Percentiles rank a stretch among this genome's conserved stretches.
Conservation (phyloP, 1,140 invertebrate species). For the Nasonia giraulti region DNA sequence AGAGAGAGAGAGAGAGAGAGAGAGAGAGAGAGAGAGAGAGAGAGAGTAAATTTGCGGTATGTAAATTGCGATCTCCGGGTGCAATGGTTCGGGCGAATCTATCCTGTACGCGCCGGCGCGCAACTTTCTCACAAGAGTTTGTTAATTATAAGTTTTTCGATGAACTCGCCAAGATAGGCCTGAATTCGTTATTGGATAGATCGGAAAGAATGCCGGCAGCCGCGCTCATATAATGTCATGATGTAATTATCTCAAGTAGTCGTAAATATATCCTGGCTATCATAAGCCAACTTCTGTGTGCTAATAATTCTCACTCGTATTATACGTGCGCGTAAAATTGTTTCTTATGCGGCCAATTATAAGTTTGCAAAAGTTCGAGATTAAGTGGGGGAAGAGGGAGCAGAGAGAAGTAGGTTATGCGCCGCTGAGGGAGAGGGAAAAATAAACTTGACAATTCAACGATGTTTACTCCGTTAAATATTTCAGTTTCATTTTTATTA, state of each 20-base stretch:
- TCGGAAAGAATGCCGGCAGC: slow-evolving; percentile 13
- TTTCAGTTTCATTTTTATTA: no score
- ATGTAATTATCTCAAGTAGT: slow-evolving; percentile 40
- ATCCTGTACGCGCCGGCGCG: not conserved
- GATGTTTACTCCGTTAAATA: not conserved
- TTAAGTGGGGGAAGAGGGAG: not conserved
- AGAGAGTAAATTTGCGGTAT: slow-evolving; percentile 25
- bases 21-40: no score
- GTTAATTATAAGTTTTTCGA: slow-evolving; percentile 51
- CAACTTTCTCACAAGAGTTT: slow-evolving; percentile 45
- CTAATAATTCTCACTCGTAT: not conserved
- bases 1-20: no score
- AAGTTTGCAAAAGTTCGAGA: slow-evolving; percentile 18
- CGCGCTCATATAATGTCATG: slow-evolving; percentile 37
- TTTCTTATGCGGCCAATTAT: slow-evolving; percentile 31
- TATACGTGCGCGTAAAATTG: slow-evolving; percentile 2
- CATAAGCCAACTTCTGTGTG: not conserved
- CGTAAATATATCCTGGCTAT: slow-evolving; percentile 40
- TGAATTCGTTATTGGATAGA: slow-evolving; percentile 32
- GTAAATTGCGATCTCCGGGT: slow-evolving; percentile 33
- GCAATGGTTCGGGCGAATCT: slow-evolving; percentile 38
- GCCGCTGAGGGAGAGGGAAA: not conserved
- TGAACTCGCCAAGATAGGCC: slow-evolving; percentile 18
- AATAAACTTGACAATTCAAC: not conserved
- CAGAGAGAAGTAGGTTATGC: not conserved